Evolutionary conservation across 2,113 vertebrate species (phyloP).

Genomic region (Paramisgurnus dabryanus): DNA sequence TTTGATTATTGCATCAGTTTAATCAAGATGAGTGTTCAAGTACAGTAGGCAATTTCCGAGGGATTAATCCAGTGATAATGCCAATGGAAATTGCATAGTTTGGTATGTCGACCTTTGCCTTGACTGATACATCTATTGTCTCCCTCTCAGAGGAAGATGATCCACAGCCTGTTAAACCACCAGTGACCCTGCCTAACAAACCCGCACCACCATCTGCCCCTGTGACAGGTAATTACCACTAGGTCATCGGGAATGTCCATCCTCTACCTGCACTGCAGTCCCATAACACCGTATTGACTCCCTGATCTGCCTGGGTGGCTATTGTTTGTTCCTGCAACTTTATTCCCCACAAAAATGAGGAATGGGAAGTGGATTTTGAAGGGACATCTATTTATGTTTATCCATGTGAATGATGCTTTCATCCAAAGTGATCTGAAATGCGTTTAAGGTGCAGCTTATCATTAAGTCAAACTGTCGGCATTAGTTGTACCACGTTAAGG

Average conservation of each 20-base stretch:
- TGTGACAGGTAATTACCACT: constrained; percentile 51
- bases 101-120: neutral
- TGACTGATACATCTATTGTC: constrained; percentile 14
- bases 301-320: constrained; percentile 21
- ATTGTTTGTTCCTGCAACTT: neutral
- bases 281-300: constrained; percentile 14
- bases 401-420: too few relatives aligned
- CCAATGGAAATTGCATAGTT: neutral
- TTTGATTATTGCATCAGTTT: neutral
- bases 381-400: too few relatives aligned
- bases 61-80: neutral
- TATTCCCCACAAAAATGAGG: neutral
- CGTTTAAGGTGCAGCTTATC: too few relatives aligned
- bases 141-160: constrained; percentile 46
- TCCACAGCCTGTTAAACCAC: constrained; percentile 33
- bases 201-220: constrained; percentile 29
- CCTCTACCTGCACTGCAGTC: constrained; percentile 28
- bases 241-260: constrained; percentile 28
- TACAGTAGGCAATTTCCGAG: neutral
- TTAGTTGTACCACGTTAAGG: too few relatives aligned
- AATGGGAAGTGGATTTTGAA: neutral
- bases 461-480: too few relatives aligned
- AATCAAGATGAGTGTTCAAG: neutral
- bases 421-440: too few relatives aligned
- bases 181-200: constrained; percentile 46